A percentile compares a stretch with the other conserved stretches of the same genome.
These are phyloP conservation scores for Corythornis vintsioides DNA, from an alignment of 2,113 vertebrate genomes.

Conservation along the genomic window DNA sequence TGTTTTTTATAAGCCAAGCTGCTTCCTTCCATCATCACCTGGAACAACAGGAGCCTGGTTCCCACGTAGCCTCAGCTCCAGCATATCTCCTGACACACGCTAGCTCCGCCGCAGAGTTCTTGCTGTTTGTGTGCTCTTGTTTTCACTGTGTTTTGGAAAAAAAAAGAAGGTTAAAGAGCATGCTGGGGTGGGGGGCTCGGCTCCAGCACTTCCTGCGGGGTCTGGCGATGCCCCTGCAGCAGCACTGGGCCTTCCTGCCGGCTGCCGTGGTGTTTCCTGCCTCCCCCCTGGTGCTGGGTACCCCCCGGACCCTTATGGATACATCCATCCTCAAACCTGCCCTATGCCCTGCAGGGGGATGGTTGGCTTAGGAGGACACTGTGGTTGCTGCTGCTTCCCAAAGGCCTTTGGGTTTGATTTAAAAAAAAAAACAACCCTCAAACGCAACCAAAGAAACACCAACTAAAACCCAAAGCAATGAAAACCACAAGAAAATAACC, in stretches of 20 bases:
- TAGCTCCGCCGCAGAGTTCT: not conserved
- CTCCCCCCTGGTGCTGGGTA: not conserved
- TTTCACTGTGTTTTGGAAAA: not conserved
- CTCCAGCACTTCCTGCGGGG: not conserved
- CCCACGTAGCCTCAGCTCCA: not conserved
- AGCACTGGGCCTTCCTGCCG: not conserved
- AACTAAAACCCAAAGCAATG: too few species aligned
- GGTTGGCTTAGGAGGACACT: not conserved
- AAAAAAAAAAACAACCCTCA: too few species aligned
- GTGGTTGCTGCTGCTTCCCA: not conserved
- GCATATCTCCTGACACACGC: not conserved
- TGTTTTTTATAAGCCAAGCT: not conserved
- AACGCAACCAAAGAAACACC: too few species aligned
- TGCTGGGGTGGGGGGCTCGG: rapidly evolving
- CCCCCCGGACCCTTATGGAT: rapidly evolving
- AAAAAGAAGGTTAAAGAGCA: slow-evolving; percentile 18
- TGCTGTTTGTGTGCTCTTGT: not conserved
- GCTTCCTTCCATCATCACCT: slow-evolving; percentile 35
- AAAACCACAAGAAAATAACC: not conserved
- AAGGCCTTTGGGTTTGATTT: not conserved
- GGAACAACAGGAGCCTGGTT: not conserved
- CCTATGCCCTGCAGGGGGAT: not conserved
- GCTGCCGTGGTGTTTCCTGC: not conserved
- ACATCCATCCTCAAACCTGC: not conserved
- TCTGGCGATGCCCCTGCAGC: not conserved